phyloP scores from a whole-genome alignment of 2,797 vertebrate genomes.

The Carcharodon carcharias region DNA sequence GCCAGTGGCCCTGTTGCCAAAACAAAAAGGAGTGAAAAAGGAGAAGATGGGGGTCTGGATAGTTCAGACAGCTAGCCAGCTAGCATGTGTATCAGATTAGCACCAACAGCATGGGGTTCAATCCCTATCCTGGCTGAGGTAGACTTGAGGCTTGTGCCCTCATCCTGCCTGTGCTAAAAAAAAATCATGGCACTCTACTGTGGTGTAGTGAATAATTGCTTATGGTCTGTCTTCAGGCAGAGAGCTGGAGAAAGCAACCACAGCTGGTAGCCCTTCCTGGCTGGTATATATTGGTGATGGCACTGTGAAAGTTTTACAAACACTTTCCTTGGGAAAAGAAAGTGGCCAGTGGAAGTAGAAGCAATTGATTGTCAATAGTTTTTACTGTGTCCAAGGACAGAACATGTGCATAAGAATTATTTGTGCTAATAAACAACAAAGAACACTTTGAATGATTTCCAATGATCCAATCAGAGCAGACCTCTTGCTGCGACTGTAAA shows the following conservation, averaged over 20 bases:
- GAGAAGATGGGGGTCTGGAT: no score
- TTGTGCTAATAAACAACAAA: not conserved
- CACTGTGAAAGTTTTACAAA: not conserved
- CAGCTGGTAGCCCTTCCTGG: not conserved
- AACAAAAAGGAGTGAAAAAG: not conserved
- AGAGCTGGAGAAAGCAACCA: not conserved
- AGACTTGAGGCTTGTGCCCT: not conserved
- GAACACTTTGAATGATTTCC: not conserved
- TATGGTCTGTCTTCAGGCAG: not conserved
- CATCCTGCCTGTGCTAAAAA: not conserved
- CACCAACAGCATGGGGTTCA: not conserved
- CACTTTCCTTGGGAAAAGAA: not conserved
- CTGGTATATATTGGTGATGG: not conserved
- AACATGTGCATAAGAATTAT: not conserved
- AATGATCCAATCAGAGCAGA: not conserved
- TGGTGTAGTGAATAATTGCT: not conserved
- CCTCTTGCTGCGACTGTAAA: not conserved
- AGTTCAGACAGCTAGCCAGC: not conserved
- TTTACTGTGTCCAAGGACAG: not conserved
- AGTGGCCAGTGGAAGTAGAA: not conserved
- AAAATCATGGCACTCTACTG: not conserved
- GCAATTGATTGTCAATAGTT: not conserved
- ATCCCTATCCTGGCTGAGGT: not conserved
- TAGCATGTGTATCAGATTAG: not conserved
- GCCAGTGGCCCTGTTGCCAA: not conserved